Base-by-base conservation (phyloP, 2,113 vertebrate species). In the Xiphophorus couchianus region DNA sequence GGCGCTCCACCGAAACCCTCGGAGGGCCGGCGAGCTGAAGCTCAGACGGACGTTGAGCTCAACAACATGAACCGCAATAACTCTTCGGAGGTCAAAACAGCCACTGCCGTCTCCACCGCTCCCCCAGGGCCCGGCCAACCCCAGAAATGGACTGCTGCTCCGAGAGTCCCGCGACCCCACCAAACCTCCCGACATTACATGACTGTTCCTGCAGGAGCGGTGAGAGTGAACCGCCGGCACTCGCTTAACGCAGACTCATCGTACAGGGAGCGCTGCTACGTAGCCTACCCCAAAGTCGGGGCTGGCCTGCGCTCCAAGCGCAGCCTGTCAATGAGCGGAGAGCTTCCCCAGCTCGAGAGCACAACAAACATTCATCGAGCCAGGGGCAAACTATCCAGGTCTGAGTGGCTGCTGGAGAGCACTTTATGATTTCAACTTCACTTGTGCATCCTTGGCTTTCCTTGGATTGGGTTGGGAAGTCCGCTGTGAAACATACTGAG, bases 11-110 rank as follows among this genome's bases (percentile, higher is more conserved):
- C 92, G 1, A 98, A 97, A 90, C 81, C 93, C 64, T 85, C 62
- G 0, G 86, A 91, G 44, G 89, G 93, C 66, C 84, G 79, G 14
- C 94, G 94, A 77, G 89, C 89, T 0, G 96, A 97, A 86, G 94
- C 92, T 0, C 91, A 90, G 71, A 73, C 90, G 73, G 91, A 92
- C 35, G 51, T 91, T 0, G 96, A 98, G 91, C 89, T 96, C 28
- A 96, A 97, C 33, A 98, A 98, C 93, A 95, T 92, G 84, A 99
- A 98, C 93, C 96, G 96, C 78, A 99, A 98, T 93, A 99, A 98
- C 94, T 98, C 98, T 7, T 94, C 97, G 15, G 94, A 95, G 29
- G 91, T 94, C 1, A 89, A 92, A 86, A 85, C 76, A 86, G 93
- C 94, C 90, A 67, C 77, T 9, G 37, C 77, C 44, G 35, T 37